Base-by-base conservation (phyloP, 2,113 vertebrate genomes). In the Hyaena hyaena region DNA sequence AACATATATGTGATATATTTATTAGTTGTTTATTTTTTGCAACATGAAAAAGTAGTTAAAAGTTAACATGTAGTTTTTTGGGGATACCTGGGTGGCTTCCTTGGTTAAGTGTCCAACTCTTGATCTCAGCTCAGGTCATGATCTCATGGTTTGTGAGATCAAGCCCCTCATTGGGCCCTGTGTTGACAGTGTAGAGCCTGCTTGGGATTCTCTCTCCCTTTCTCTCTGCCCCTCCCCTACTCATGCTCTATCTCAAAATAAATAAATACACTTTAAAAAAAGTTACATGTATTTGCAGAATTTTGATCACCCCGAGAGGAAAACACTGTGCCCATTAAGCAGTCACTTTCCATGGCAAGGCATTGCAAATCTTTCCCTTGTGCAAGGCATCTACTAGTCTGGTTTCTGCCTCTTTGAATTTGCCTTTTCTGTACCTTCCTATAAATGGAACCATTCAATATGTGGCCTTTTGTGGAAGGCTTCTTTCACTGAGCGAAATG, bases 1-100 rank as follows among this genome's bases (percentile, higher is more conserved):
- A 26, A 87, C 9, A 16, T 28, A 45, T 23, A 8, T 81, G 1
- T 68, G 76, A 8, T 88, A 12, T 2, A 4, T n/a, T 84, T 77
- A 48, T 68, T 73, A 69, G 65, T 55, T n/a, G 2, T 88, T 45
- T 17, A 50, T 87, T 86, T 81, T 83, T 89, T 85, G 11, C 33
- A 48, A 2, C 19, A 14, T 63, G 79, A 81, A 88, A 95, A 95
- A 14, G 74, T 86, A 71, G 31, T 82, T 92, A 65, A 90, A 86
- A 83, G 65, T 84, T 50, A 66, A 66, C 8, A 26, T 43, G 53
- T 26, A 23, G 31, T 14, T 84, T 88, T 83, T 61, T 23, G 8
- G 21, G 58, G 58, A 23, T 61, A 23, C 21, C 21, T 61, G 58
- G 58, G 58, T 61, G 2, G 58, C 58, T 61, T 61, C 23, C 21